phyloP scores from a whole-genome alignment of 92 coral and sea anemone genomes.

The Blastomussa wellsi region DNA sequence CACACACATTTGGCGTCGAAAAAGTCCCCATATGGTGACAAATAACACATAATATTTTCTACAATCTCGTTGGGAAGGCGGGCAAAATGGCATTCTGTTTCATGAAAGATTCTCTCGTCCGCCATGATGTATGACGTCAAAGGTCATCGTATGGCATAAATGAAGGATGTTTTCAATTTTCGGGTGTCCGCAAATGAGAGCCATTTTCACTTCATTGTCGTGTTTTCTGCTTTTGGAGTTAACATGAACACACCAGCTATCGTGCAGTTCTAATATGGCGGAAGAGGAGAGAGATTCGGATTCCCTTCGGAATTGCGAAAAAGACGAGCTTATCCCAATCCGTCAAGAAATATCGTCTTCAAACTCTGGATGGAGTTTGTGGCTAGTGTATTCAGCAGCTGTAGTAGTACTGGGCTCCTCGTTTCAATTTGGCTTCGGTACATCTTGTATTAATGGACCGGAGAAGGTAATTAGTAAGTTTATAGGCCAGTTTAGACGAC shows the following conservation, averaged over 20 bases:
- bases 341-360: not conserved
- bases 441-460: slow-evolving; percentile 84
- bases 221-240: no score
- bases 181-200: not conserved
- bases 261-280: not conserved
- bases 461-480: slow-evolving; percentile 59
- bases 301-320: not conserved
- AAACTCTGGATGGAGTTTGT: slow-evolving; percentile 62
- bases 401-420: slow-evolving; percentile 86
- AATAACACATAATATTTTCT: slow-evolving; percentile 79
- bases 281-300: not conserved
- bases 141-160: not conserved
- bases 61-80: slow-evolving; percentile 82
- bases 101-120: slow-evolving; percentile 29
- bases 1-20: slow-evolving; percentile 84
- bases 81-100: slow-evolving; percentile 45
- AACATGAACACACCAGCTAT: not conserved
- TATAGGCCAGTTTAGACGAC: not conserved
- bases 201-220: not conserved
- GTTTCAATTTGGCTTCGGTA: slow-evolving; percentile 88
- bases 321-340: slow-evolving; percentile 32
- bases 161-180: not conserved
- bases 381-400: slow-evolving; percentile 77
- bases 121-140: slow-evolving; percentile 54
- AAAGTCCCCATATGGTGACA: slow-evolving; percentile 80